Evolutionary conservation across 2,113 vertebrate species (phyloP), one percentile per base, ranked within the genome.

Genomic region (Ranitomeya variabilis): DNA sequence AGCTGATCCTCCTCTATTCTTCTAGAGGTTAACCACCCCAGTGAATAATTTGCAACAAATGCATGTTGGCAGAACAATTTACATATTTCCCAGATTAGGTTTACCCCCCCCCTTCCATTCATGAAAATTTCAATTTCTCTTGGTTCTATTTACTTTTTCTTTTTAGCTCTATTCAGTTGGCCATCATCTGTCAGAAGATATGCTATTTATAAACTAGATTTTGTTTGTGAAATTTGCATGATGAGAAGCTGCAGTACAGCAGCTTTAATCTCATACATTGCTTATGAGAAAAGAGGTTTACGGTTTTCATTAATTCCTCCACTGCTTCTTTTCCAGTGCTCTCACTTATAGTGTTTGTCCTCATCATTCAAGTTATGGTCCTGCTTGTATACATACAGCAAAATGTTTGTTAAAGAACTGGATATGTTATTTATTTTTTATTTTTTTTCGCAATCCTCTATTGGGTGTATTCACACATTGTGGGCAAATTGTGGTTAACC

Each of bases 201-300:
- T 76, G 55, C 87, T 88, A 83, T 88, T 87, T 88, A 76, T 76
- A 88, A 62, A 76, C 80, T 67, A 14, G 14, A 84, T 83, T 60
- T 83, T 74, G 12, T 62, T 62, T 84, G 60, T 64, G 57, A 76
- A 84, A 55, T 84, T 78, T 89, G 67, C 71, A 89, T 89, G 59
- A 84, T 66, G 52, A 23, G 74, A 69, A 84, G 52, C 69, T 55
- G 60, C 54, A 51, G 67, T 31, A 88, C 52, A 77, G 57, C 74
- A 57, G 67, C 69, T 73, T 82, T 88, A 74, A 83, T 88, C 80
- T 83, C 74, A 74, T 62, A 83, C 80, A 31, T 88, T 83, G 67
- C 54, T 82, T 62, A 54, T 57, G 21, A 71, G 79, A 64, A 37
- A 82, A 83, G 87, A 88, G 57, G 74, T 69, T 74, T 83, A 83